Percentiles rank a stretch among this genome's conserved stretches.
phyloP scores from a whole-genome alignment of 1,140 invertebrate genomes.

The Tenebrio molitor region DNA sequence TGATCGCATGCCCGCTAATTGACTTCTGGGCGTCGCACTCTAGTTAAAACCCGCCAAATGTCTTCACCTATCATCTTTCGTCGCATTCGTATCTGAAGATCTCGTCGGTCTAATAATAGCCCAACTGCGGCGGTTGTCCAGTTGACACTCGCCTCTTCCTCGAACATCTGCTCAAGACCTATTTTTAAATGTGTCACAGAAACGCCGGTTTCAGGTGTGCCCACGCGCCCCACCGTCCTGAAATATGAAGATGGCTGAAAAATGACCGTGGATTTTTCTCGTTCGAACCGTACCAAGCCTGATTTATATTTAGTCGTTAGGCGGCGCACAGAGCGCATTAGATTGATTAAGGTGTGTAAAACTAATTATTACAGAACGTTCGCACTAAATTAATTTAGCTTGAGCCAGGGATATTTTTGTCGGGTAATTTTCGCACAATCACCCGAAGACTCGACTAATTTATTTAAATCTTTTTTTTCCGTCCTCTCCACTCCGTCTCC shows the following conservation, averaged over 20 bases:
- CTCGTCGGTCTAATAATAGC: conserved; percentile 19
- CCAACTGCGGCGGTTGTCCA: neutral
- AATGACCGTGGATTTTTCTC: conserved; percentile 3
- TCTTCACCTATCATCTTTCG: too few relatives aligned
- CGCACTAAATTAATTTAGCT: conserved; percentile 28
- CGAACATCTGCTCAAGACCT: conserved; percentile 19
- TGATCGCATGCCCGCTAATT: too few relatives aligned
- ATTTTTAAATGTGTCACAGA: conserved; percentile 17
- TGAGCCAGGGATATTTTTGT: conserved; percentile 14
- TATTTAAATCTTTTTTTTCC: conserved; percentile 16
- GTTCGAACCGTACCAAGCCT: neutral
- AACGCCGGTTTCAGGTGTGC: conserved; percentile 8
- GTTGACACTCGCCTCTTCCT: neutral
- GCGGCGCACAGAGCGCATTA: conserved; percentile 15
- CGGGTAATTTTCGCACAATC: conserved; percentile 27
- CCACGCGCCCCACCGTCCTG: neutral
- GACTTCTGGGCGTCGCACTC: too few relatives aligned
- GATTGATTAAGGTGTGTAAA: conserved; percentile 39
- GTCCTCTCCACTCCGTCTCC: neutral
- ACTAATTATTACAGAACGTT: conserved; percentile 33
- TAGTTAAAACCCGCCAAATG: too few relatives aligned
- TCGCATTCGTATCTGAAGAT: too few relatives aligned
- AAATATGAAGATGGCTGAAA: conserved; percentile 26
- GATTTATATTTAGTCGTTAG: conserved; percentile 20
- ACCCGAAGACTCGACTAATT: neutral